phyloP scores from a whole-genome alignment of 2,888 invertebrate genomes.

The Agrotis ipsilon region DNA sequence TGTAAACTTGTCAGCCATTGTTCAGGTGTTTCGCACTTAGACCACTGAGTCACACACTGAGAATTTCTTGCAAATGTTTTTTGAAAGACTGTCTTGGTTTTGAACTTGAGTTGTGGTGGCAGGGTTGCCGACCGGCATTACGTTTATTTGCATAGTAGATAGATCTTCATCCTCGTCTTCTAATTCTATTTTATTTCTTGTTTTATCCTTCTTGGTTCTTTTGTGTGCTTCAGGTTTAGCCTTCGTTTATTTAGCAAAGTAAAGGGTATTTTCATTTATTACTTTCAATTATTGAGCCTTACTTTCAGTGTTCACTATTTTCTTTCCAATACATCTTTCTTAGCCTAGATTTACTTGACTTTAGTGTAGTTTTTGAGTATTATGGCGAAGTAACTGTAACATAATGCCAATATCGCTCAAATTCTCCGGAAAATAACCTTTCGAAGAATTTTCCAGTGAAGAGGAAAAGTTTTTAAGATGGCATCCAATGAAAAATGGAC shows the following conservation, averaged over 20 bases:
- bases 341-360: not conserved
- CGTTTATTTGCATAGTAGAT: not conserved
- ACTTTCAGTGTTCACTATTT: not conserved
- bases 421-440: constrained; percentile 1
- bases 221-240: too few species aligned
- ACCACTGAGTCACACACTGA: constrained; percentile 70
- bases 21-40: constrained; percentile 69
- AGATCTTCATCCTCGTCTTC: not conserved
- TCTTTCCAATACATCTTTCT: not conserved
- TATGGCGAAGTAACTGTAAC: too few species aligned
- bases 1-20: constrained; percentile 73
- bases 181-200: not conserved
- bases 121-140: constrained; percentile 14
- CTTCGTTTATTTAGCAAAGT: too few species aligned
- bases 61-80: constrained; percentile 64
- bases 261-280: too few species aligned
- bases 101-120: constrained; percentile 27
- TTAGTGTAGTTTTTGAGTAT: not conserved
- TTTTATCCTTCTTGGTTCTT: too few species aligned
- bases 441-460: not conserved
- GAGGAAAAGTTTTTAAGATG: not conserved
- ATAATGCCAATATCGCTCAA: not conserved
- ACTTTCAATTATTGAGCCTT: not conserved
- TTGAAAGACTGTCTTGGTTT: constrained; percentile 24
- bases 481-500: not conserved